Conservation (phyloP, 2,113 vertebrate species). For the Onychostoma macrolepis region DNA sequence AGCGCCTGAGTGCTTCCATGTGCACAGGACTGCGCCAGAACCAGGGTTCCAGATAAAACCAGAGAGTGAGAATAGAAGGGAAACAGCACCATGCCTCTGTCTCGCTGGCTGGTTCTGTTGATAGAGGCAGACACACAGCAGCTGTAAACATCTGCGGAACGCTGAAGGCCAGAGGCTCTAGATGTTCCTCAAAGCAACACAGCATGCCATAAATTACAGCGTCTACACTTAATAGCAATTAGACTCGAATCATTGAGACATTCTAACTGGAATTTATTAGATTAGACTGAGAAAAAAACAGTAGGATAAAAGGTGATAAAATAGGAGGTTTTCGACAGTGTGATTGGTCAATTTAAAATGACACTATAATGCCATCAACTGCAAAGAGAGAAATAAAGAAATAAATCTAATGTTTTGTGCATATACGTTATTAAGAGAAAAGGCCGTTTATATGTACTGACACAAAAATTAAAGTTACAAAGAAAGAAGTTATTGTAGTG, state of each 20-base stretch:
- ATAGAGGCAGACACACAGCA: constrained; percentile 5
- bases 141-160: constrained; percentile 46
- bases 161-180: constrained; percentile 25
- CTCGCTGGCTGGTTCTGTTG: constrained; percentile 15
- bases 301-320: not conserved
- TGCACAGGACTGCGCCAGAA: constrained; percentile 22
- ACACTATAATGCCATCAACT: not conserved
- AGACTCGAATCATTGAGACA: not conserved
- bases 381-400: not conserved
- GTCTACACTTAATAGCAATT: not conserved
- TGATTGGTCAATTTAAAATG: not conserved
- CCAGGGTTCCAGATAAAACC: constrained; percentile 34
- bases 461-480: not conserved
- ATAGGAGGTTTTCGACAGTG: not conserved
- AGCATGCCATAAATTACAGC: constrained; percentile 30
- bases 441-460: not conserved
- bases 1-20: constrained; percentile 38
- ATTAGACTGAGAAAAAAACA: too few species aligned
- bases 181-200: constrained; percentile 1
- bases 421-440: not conserved
- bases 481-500: not conserved
- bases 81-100: constrained; percentile 14
- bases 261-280: not conserved
- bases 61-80: not conserved
- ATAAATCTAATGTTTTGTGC: not conserved